Percentiles rank a stretch among this genome's conserved stretches.
Conservation (phyloP, 2,113 vertebrate genomes). For the Xerus inauris region DNA sequence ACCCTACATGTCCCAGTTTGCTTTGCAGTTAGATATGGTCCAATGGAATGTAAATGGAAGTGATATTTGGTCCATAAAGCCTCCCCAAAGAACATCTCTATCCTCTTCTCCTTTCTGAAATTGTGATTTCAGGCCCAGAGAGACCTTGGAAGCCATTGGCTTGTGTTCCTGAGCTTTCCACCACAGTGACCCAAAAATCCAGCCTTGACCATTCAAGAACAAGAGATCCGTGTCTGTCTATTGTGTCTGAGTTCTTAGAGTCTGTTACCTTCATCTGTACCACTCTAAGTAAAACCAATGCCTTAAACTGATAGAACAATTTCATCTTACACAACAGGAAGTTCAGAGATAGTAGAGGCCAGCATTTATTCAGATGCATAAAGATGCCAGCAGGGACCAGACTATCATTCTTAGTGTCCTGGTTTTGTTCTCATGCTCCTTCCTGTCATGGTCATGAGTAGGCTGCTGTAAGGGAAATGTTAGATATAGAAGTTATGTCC, state of each 20-base stretch:
- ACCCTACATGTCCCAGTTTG: not conserved
- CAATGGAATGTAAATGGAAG: not conserved
- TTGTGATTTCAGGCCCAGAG: not conserved
- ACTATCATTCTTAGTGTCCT: not conserved
- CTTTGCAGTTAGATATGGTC: not conserved
- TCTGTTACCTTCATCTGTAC: not conserved
- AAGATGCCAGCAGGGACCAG: not conserved
- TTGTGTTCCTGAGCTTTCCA: not conserved
- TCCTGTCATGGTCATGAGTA: not conserved
- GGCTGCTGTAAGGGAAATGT: not conserved
- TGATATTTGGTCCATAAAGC: not conserved
- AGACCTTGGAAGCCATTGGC: not conserved
- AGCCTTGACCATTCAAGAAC: not conserved
- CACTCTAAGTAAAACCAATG: not conserved
- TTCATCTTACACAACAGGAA: not conserved
- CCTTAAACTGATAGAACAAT: not conserved
- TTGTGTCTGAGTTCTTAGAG: not conserved
- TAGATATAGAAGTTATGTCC: not conserved
- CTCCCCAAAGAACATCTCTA: not conserved
- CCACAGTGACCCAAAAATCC: not conserved
- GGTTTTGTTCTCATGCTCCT: not conserved
- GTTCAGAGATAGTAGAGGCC: not conserved
- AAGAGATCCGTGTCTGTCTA: not conserved
- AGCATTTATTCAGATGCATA: not conserved
- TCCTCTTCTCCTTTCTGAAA: not conserved